Base-by-base conservation (phyloP, 64 coral and sea anemone species). In the Stichodactyla helianthus region DNA sequence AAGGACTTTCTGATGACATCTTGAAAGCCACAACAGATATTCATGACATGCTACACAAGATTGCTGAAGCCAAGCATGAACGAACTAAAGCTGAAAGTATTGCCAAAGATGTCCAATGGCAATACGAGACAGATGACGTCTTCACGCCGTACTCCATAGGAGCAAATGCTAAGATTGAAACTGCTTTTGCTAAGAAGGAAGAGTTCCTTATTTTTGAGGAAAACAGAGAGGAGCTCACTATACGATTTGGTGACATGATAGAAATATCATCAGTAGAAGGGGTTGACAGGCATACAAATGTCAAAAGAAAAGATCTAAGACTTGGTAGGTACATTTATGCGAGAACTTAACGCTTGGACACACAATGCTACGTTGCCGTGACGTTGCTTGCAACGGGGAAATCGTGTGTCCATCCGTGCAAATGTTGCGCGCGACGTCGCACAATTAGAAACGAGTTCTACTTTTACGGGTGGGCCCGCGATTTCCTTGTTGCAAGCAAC, bases 31-130 rank as follows among this genome's bases (percentile, higher is more conserved):
- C 11, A 31, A 35, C 26, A 74, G 26, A 4, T 26, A 85, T 90
- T 60, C n/a, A 85, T 7, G 52, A 90, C 18, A 84, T 90, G n/a
- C 68, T 90, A 23, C 82, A 60, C 31, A 54, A 78, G 10, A 27
- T 83, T 0, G 51, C 85, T 4, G 88, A 57, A 44, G 82, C 83
- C 63, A 82, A 90, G 27, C 82, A 90, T 83, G 22, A 10, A 12
- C 62, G 63, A 54, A 54, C 59, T 0, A 26, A 83, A 54, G 88
- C 31, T n/a, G 88, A 90, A 22, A 44, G 53, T 44, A 31, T 90
- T 25, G 52, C 63, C 13, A 84, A 84, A 18, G 83, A 85, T 71
- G 71, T 74, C 7, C 88, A 90, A 50, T 90, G 88, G 88, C 70
- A 8, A 50, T 90, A n/a, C 52, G 16, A 50, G 13, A 65, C 64